A percentile compares a stretch with the other conserved stretches of the same genome.
Evolutionary conservation across 2,113 vertebrate species (phyloP).

Genomic region (Charadrius vociferus): DNA sequence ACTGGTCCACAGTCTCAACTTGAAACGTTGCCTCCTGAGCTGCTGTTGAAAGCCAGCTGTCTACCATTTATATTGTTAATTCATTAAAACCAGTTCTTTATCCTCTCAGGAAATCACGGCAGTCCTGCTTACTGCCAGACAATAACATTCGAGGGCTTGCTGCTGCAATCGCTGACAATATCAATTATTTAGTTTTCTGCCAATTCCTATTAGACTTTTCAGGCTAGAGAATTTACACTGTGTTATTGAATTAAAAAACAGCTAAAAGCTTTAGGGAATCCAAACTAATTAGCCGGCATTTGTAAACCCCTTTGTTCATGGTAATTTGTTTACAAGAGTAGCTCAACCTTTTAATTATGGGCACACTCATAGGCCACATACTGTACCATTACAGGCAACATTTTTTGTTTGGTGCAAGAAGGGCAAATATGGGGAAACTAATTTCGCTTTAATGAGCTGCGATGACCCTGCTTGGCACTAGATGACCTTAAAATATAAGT

Average conservation of each 20-base stretch:
- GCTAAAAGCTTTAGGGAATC: slow-evolving; percentile 82
- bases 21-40: slow-evolving; percentile 48
- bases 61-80: slow-evolving; percentile 75
- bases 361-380: slow-evolving; percentile 67
- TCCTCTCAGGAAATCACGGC: slow-evolving; percentile 79
- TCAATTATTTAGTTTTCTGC: slow-evolving; percentile 83
- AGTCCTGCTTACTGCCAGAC: slow-evolving; percentile 70
- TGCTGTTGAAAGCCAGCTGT: slow-evolving; percentile 73
- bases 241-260: slow-evolving; percentile 84
- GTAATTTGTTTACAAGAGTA: slow-evolving; percentile 87
- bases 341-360: slow-evolving; percentile 86
- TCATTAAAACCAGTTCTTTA: slow-evolving; percentile 78
- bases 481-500: slow-evolving; percentile 45
- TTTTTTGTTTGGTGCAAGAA: slow-evolving; percentile 28
- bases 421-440: slow-evolving; percentile 2
- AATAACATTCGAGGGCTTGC: slow-evolving; percentile 59
- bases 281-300: slow-evolving; percentile 80
- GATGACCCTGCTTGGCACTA: not conserved
- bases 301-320: slow-evolving; percentile 85
- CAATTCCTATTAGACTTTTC: slow-evolving; percentile 82
- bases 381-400: slow-evolving; percentile 19
- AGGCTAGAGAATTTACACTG: slow-evolving; percentile 77
- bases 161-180: slow-evolving; percentile 74
- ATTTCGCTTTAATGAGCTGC: slow-evolving; percentile 64
- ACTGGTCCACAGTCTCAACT: not conserved